phyloP scores from a whole-genome alignment of 2,113 vertebrate species.

The Cebidichthys violaceus region DNA sequence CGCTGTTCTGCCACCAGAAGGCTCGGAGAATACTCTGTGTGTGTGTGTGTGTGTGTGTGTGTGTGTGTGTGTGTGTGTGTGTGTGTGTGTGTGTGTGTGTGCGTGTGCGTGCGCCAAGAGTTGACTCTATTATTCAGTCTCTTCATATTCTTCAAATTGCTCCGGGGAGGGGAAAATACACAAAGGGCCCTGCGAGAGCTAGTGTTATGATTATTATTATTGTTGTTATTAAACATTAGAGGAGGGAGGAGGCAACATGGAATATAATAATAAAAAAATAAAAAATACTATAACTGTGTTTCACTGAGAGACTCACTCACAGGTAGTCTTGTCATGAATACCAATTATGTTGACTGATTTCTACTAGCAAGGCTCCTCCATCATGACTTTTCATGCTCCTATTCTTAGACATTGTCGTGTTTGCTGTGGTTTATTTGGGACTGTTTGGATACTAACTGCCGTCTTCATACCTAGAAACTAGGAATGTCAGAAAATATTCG shows the following conservation, averaged over 20 bases:
- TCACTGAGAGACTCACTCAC: slow-evolving; percentile 19
- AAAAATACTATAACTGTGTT: slow-evolving; percentile 23
- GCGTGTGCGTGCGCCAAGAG: slow-evolving; percentile 25
- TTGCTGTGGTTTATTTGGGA: too few relatives aligned
- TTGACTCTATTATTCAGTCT: slow-evolving; percentile 78
- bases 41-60: slow-evolving; percentile 30
- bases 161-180: slow-evolving; percentile 59
- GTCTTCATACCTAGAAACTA: background rate
- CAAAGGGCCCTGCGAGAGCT: slow-evolving; percentile 34
- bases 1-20: slow-evolving; percentile 67
- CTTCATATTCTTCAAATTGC: slow-evolving; percentile 76
- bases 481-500: too few relatives aligned
- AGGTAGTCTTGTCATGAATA: background rate
- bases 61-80: too few relatives aligned
- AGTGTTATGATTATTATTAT: slow-evolving; percentile 33
- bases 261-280: slow-evolving; percentile 32
- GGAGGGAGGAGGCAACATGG: slow-evolving; percentile 9
- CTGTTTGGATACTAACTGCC: background rate
- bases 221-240: slow-evolving; percentile 64
- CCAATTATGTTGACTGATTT: background rate
- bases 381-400: background rate
- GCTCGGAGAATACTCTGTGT: slow-evolving; percentile 35
- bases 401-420: background rate
- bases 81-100: too few relatives aligned
- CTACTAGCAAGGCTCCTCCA: background rate